Evolutionary conservation across 2,113 vertebrate species (phyloP).

Genomic region (Coptodon bakossiorum): DNA sequence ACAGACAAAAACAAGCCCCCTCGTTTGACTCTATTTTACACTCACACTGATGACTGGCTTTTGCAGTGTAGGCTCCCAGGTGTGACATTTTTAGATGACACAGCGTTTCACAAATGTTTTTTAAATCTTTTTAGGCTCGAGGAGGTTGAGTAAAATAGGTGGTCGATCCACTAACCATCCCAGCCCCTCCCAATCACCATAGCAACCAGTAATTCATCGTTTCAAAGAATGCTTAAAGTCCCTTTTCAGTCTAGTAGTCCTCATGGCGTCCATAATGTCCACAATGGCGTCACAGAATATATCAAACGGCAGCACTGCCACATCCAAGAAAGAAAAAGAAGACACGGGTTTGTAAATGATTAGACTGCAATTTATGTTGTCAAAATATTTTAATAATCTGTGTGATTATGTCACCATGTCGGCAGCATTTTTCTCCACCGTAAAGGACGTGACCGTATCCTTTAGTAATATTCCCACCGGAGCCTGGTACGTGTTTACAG

Average conservation of each 20-base stretch:
- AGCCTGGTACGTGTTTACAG: background rate
- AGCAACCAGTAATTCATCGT: background rate
- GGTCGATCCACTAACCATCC: background rate
- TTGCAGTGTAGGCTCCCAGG: accelerated
- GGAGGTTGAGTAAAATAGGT: background rate
- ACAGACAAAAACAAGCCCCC: background rate
- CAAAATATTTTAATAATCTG: background rate
- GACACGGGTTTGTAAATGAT: background rate
- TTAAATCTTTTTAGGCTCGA: background rate
- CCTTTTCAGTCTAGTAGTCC: accelerated
- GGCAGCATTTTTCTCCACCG: background rate
- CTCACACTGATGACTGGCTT: background rate
- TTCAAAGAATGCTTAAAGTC: background rate
- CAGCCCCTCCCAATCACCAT: background rate
- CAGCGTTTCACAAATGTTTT: background rate
- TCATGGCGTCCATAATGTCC: background rate
- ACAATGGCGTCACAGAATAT: background rate
- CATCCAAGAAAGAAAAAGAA: background rate
- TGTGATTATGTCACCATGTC: background rate
- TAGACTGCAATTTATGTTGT: background rate
- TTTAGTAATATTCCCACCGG: background rate
- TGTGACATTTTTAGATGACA: background rate
- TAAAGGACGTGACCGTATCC: background rate
- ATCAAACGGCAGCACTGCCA: background rate
- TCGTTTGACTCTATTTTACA: background rate